Percentiles rank a stretch among this genome's conserved stretches.
Conservation (phyloP, 2,797 vertebrate genomes). For the Silurus aristotelis region DNA sequence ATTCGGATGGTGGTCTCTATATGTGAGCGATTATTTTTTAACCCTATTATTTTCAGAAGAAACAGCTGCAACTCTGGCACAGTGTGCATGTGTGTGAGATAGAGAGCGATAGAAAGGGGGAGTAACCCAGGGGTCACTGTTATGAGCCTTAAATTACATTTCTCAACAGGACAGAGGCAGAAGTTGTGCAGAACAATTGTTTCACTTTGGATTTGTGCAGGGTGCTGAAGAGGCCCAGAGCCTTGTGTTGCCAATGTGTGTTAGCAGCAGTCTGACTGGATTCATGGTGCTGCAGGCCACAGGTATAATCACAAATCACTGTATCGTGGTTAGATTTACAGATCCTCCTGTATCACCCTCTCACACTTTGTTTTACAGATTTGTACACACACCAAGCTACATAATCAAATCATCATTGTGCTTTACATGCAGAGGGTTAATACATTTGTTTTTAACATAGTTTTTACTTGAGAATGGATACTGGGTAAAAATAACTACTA, state of each 20-base stretch:
- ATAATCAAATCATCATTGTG: not conserved
- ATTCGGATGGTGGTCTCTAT: conserved; percentile 15
- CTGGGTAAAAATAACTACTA: not conserved
- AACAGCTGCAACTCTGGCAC: conserved; percentile 69
- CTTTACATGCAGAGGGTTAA: not conserved
- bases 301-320: conserved; percentile 50
- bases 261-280: conserved; percentile 38
- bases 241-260: conserved; percentile 52
- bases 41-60: conserved; percentile 62
- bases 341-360: not conserved
- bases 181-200: conserved; percentile 73
- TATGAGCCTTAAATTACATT: conserved; percentile 78
- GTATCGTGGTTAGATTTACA: not conserved
- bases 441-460: not conserved
- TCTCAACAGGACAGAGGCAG: conserved; percentile 75
- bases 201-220: conserved; percentile 70
- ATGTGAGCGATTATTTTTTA: conserved; percentile 53
- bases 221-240: conserved; percentile 69
- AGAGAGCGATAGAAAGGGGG: conserved; percentile 41
- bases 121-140: conserved; percentile 73
- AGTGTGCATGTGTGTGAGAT: not conserved
- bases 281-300: conserved; percentile 34
- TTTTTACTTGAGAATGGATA: not conserved
- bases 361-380: conserved; percentile 41
- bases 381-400: conserved; percentile 41